phyloP scores from a whole-genome alignment of 1,140 invertebrate genomes.

The Pseudachorutes palmiensis region DNA sequence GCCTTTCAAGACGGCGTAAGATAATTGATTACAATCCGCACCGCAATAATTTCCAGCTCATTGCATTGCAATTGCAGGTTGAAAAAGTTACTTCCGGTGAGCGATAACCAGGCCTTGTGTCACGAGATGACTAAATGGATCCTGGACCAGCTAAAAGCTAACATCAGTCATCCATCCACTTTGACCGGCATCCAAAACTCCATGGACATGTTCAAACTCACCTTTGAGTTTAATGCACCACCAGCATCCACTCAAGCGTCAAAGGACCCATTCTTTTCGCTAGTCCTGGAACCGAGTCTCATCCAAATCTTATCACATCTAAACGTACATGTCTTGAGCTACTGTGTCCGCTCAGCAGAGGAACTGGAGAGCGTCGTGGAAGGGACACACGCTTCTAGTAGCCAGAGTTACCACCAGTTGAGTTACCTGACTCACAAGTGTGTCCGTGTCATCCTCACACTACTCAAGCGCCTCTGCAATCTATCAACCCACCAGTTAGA shows the following conservation, averaged over 20 bases:
- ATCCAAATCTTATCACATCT: neutral
- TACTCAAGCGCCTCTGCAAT: neutral
- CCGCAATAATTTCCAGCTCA: neutral
- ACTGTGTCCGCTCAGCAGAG: neutral
- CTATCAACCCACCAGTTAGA: neutral
- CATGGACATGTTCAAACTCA: neutral
- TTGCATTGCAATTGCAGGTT: neutral
- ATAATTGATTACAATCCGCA: neutral
- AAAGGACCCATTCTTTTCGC: neutral
- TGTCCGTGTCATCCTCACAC: neutral
- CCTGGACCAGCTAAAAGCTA: neutral
- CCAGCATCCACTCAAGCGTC: neutral
- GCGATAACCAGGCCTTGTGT: neutral
- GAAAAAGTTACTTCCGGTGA: neutral
- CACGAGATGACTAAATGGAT: neutral
- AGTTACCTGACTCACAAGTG: conserved; percentile 10
- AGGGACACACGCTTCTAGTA: neutral
- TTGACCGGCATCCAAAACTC: neutral
- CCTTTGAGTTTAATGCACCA: neutral
- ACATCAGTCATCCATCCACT: neutral
- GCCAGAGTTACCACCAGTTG: too few relatives aligned
- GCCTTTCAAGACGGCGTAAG: neutral
- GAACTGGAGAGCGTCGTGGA: neutral
- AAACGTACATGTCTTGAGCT: neutral
- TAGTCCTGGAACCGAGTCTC: neutral